Evolutionary conservation across 2,888 invertebrate genomes (phyloP), one percentile per base, ranked within the genome.

Genomic region (Thyatira batis): DNA sequence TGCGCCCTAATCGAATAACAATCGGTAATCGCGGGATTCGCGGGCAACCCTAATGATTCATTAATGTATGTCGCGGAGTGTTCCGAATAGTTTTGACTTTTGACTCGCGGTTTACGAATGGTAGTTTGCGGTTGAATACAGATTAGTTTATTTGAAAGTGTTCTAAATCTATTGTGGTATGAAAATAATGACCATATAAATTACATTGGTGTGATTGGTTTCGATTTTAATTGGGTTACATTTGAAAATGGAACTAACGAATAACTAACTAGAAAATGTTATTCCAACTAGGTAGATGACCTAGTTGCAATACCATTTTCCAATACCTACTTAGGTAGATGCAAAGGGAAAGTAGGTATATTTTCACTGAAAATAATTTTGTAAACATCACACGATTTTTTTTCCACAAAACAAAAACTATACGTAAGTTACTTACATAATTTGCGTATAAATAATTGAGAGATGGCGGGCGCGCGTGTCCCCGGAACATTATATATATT

Each of bases 391-490:
- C 17, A 8, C 39, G 17, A 39, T 52, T 49, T 56, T 55, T 55
- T 57, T 55, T 39, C 39, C 39, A 33, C 25, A 49, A 61, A 63
- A 64, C 59, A 63, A 62, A 67, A 73, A 73, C 75, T 74, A 78
- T 65, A 75, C 69, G 69, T 75, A 72, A 72, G 82, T 76, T 78
- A 85, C 86, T 85, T 82, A 80, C 82, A 86, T 89, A 88, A 89
- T 89, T 87, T 88, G 78, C 76, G 78, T 79, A 80, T 90, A 89
- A 89, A 90, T 90, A 89, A 90, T 89, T 89, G 89, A 89, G 84
- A 75, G 75, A 74, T 77, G 81, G 78, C 81, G 76, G 65, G 48
- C 25, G 48, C 73, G 71, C 73, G 78, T 73, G 82, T 83, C 84
- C 82, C 85, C 77, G 69, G 65, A 72, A 71, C 79, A 79, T 78